These are phyloP conservation scores for Tupiocoris notatus DNA, from an alignment of 2,888 invertebrate genomes.

Conservation along the genomic window DNA sequence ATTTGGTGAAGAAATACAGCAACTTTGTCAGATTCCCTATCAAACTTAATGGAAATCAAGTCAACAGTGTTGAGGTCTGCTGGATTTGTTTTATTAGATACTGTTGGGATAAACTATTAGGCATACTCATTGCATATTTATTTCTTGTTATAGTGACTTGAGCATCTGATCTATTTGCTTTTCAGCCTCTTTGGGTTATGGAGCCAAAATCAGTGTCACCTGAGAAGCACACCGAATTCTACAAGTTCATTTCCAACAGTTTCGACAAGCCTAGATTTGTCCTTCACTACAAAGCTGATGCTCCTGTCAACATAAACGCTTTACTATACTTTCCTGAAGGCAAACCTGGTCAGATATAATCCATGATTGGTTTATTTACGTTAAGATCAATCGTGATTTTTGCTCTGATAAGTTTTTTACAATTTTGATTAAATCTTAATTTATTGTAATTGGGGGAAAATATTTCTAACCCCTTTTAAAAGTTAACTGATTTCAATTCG, in stretches of 20 bases:
- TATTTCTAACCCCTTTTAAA: too few species aligned
- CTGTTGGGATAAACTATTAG: not conserved
- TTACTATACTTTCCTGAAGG: slow-evolving; percentile 92
- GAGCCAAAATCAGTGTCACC: slow-evolving; percentile 82
- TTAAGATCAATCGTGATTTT: too few species aligned
- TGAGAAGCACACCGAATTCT: slow-evolving; percentile 90
- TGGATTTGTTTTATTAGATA: not conserved
- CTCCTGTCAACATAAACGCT: slow-evolving; percentile 85
- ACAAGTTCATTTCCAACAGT: slow-evolving; percentile 80
- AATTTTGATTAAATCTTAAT: too few species aligned
- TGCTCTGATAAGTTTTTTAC: too few species aligned
- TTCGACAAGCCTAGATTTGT: slow-evolving; percentile 86
- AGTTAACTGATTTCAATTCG: too few species aligned
- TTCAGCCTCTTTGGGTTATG: slow-evolving; percentile 85
- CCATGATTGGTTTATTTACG: too few species aligned
- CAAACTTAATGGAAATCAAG: slow-evolving; percentile 81
- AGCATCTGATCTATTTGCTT: slow-evolving; percentile 46
- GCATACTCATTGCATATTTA: not conserved
- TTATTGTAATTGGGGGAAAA: too few species aligned
- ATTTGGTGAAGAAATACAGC: slow-evolving; percentile 93
- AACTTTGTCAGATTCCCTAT: slow-evolving; percentile 96
- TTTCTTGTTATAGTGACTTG: not conserved
- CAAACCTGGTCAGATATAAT: slow-evolving; percentile 65
- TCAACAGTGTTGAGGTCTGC: slow-evolving; percentile 81
- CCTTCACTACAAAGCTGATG: slow-evolving; percentile 90